Conservation (phyloP, 1,140 invertebrate species). For the Stegodyphus dumicola region DNA sequence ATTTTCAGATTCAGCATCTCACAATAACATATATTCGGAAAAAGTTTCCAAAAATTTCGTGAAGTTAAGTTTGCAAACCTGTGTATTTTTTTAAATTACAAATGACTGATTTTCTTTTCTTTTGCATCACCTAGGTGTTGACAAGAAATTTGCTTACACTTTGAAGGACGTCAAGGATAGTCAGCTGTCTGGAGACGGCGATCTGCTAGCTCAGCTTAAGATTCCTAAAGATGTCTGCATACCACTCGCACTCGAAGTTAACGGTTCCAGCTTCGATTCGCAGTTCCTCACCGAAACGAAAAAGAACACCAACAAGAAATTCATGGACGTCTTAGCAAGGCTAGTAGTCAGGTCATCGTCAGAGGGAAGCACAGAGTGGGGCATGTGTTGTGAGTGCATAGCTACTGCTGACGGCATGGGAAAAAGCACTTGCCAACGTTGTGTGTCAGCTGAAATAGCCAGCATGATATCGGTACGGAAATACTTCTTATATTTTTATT, state of each 20-base stretch:
- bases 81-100: background rate
- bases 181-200: conserved; percentile 74
- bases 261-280: conserved; percentile 75
- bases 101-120: background rate
- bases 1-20: too few relatives aligned
- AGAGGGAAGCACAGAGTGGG: conserved; percentile 74
- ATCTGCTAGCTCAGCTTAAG: conserved; percentile 78
- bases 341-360: conserved; percentile 75
- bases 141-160: conserved; percentile 79
- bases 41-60: too few relatives aligned
- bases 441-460: conserved; percentile 61
- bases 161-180: conserved; percentile 77
- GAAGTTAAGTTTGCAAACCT: background rate
- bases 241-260: conserved; percentile 82
- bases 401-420: conserved; percentile 69
- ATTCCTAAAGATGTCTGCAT: conserved; percentile 81
- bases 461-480: conserved; percentile 51
- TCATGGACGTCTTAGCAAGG: conserved; percentile 78
- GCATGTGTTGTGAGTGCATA: conserved; percentile 79
- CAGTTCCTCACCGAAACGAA: conserved; percentile 70
- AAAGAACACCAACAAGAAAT: conserved; percentile 77
- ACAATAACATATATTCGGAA: too few relatives aligned
- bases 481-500: background rate
- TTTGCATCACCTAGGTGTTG: conserved; percentile 73
- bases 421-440: conserved; percentile 67